phyloP scores from a whole-genome alignment of 2,888 invertebrate genomes.

The Stomorhina lunata region DNA sequence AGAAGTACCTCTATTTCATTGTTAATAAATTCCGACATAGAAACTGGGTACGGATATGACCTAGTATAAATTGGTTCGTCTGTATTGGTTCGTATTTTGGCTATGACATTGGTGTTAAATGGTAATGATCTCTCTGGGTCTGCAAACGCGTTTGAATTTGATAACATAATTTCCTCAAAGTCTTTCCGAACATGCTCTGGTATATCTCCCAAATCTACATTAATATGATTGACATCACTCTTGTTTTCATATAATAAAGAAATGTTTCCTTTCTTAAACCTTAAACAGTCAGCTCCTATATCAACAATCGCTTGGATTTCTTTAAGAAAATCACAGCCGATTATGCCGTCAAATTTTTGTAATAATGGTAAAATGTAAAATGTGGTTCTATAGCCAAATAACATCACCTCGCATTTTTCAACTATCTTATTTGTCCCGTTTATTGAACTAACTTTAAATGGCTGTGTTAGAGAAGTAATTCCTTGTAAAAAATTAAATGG shows the following conservation, averaged over 20 bases:
- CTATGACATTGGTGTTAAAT: background rate
- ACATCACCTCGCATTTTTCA: conserved; percentile 9
- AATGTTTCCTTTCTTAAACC: background rate
- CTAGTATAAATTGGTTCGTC: background rate
- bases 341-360: conserved; percentile 38
- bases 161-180: background rate
- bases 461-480: background rate
- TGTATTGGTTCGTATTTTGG: background rate
- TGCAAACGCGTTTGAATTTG: conserved; percentile 23
- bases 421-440: conserved; percentile 30
- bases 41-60: conserved; percentile 7
- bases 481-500: background rate
- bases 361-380: conserved; percentile 30
- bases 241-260: background rate
- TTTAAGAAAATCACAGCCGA: conserved; percentile 35
- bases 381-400: conserved; percentile 25
- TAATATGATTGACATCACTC: background rate
- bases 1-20: conserved; percentile 7
- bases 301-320: background rate
- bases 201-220: background rate
- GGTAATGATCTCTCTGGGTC: conserved; percentile 15
- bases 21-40: conserved; percentile 2
- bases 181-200: background rate
- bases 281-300: background rate
- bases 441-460: conserved; percentile 29